Conservation (phyloP, 2,888 invertebrate genomes). For the Temnothorax rugatulus region DNA sequence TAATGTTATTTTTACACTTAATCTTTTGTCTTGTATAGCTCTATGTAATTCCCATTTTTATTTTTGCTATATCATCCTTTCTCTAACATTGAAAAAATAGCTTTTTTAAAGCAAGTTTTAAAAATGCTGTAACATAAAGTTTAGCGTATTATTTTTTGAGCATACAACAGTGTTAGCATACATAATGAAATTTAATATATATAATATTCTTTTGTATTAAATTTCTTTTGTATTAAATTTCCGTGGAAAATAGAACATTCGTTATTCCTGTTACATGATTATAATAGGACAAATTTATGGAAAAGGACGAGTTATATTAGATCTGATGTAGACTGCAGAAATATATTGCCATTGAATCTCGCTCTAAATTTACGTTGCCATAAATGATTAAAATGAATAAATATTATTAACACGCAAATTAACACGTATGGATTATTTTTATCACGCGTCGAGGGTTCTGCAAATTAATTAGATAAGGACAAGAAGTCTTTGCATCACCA, state of each 20-base stretch:
- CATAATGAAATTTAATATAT: not conserved
- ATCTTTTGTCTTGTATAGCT: not conserved
- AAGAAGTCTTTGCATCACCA: not conserved
- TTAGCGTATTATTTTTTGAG: not conserved
- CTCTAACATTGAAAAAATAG: not conserved
- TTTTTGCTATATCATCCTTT: not conserved
- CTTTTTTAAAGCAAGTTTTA: not conserved
- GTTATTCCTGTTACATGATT: not conserved
- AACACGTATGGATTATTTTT: not conserved
- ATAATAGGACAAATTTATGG: not conserved
- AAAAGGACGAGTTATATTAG: not conserved
- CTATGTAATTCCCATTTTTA: not conserved
- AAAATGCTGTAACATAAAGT: not conserved
- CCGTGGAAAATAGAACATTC: not conserved
- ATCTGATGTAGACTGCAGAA: not conserved
- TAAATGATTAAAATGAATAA: slow-evolving; percentile 2
- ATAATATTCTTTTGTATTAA: not conserved
- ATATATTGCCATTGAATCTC: not conserved
- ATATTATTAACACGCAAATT: not conserved
- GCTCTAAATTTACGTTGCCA: not conserved
- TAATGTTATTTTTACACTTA: not conserved
- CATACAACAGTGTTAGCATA: not conserved
- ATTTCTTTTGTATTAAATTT: not conserved
- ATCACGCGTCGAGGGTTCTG: not conserved
- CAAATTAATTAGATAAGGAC: not conserved